phyloP scores from a whole-genome alignment of 1,140 invertebrate species.

The Agrypnia vestita region DNA sequence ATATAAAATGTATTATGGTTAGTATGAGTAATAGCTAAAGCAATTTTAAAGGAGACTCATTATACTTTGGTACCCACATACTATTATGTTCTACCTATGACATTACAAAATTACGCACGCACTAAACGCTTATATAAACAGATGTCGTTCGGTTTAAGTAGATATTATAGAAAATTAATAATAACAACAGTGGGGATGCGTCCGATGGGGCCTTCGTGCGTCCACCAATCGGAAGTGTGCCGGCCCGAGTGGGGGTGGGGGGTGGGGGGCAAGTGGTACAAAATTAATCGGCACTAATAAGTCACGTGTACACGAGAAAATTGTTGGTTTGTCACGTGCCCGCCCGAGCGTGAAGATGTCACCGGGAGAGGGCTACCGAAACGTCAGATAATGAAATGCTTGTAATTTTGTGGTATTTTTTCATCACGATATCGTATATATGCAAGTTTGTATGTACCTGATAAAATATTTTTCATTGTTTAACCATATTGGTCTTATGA shows the following conservation, averaged over 20 bases:
- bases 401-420: conserved; percentile 16
- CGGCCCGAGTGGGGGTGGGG: too few species aligned
- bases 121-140: conserved; percentile 41
- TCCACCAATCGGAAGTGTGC: background rate
- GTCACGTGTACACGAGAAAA: conserved; percentile 58
- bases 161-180: conserved; percentile 52
- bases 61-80: too few species aligned
- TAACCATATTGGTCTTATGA: too few species aligned
- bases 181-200: conserved; percentile 2
- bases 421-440: background rate
- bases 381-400: conserved; percentile 34
- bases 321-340: conserved; percentile 50
- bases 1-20: too few species aligned
- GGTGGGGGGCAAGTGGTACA: background rate
- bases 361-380: conserved; percentile 35
- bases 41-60: too few species aligned
- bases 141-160: conserved; percentile 48
- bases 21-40: too few species aligned
- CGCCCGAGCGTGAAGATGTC: conserved; percentile 57
- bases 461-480: too few species aligned
- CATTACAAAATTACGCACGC: conserved; percentile 9
- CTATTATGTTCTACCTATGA: too few species aligned
- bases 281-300: conserved; percentile 61
- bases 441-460: too few species aligned
- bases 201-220: background rate